Conservation (phyloP, 1,140 invertebrate genomes). For the Lordiphosa collinella region DNA sequence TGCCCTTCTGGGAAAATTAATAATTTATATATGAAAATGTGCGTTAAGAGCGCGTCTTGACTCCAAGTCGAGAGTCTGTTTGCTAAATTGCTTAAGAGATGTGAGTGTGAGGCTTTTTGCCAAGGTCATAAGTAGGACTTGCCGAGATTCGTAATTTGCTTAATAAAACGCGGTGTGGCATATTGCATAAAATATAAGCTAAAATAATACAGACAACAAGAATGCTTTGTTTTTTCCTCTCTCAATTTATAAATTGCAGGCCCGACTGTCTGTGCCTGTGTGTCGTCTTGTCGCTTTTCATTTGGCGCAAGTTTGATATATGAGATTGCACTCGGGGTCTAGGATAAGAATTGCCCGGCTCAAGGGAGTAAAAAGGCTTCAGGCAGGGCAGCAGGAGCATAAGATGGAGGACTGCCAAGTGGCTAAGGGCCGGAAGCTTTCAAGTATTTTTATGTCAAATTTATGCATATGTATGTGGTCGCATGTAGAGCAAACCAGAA, state of each 20-base stretch:
- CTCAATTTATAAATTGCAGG: constrained; percentile 68
- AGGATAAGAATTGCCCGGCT: constrained; percentile 1
- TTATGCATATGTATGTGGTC: constrained; percentile 42
- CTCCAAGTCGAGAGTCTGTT: constrained; percentile 50
- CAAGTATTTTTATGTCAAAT: constrained; percentile 43
- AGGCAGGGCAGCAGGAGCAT: background rate
- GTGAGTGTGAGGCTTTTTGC: constrained; percentile 63
- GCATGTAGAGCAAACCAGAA: too few relatives aligned
- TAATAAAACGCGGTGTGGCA: constrained; percentile 74
- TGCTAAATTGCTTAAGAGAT: constrained; percentile 70
- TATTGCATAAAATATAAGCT: constrained; percentile 73
- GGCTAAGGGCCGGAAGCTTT: constrained; percentile 30
- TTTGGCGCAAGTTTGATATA: constrained; percentile 21
- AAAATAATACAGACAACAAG: constrained; percentile 1
- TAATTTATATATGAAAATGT: constrained; percentile 78
- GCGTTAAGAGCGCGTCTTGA: constrained; percentile 63
- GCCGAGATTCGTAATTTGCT: constrained; percentile 70
- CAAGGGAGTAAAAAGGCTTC: constrained; percentile 28
- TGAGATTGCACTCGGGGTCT: constrained; percentile 23
- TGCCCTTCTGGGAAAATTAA: constrained; percentile 55
- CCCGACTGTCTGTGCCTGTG: background rate
- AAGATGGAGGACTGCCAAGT: constrained; percentile 7
- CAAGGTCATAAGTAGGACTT: constrained; percentile 75
- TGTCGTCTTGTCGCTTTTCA: constrained; percentile 34
- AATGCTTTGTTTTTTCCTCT: constrained; percentile 40